Evolutionary conservation across 2,797 vertebrate species (phyloP).

Genomic region (Poeciliopsis turneri): DNA sequence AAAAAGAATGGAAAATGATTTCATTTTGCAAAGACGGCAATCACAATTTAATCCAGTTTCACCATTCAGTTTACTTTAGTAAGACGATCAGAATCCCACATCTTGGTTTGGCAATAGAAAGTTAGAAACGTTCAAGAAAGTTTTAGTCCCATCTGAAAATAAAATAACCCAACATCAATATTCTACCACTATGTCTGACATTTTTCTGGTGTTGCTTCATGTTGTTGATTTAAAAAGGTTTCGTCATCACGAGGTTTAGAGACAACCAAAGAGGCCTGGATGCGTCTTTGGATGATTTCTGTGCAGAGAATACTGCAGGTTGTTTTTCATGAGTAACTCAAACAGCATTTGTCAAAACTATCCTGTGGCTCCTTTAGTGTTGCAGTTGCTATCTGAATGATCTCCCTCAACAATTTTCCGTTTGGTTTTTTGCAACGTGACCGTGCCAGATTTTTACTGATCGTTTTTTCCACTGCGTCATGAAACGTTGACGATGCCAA

Average conservation of each 20-base stretch:
- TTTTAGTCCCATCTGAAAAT: not conserved
- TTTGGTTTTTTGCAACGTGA: not conserved
- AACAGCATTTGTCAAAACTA: not conserved
- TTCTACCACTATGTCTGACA: not conserved
- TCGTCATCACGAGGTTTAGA: not conserved
- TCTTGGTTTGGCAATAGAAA: not conserved
- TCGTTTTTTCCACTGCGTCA: not conserved
- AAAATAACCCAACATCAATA: not conserved
- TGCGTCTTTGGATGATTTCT: not conserved
- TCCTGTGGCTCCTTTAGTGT: not conserved
- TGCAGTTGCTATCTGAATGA: not conserved
- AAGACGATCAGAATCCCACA: not conserved
- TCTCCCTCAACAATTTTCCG: not conserved
- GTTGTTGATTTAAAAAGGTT: not conserved
- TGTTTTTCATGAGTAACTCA: not conserved
- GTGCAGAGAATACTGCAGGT: not conserved
- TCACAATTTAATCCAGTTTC: not conserved
- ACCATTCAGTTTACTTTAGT: not conserved
- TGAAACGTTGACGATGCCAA: not conserved
- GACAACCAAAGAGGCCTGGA: not conserved
- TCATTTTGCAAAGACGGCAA: not conserved
- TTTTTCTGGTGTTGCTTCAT: not conserved
- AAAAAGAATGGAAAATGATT: not conserved
- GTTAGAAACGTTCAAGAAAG: not conserved
- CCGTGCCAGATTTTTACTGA: not conserved